phyloP scores from a whole-genome alignment of 2,888 invertebrate species.

The Eurois occulta region DNA sequence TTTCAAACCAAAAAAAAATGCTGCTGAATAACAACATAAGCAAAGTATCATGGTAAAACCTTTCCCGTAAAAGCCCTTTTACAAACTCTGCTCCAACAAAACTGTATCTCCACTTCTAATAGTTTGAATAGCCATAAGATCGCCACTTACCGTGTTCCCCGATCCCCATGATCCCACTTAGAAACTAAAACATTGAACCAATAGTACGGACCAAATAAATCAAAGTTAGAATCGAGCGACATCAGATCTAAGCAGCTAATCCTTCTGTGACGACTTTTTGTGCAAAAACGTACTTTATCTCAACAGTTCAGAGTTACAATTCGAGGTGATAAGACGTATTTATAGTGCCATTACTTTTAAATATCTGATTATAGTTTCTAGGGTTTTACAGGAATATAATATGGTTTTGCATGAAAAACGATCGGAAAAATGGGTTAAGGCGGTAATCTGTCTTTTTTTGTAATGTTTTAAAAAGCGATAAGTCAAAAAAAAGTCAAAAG shows the following conservation, averaged over 20 bases:
- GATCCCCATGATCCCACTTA: slow-evolving; percentile 43
- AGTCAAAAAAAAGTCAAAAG: no score
- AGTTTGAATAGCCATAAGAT: slow-evolving; percentile 19
- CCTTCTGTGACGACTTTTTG: slow-evolving; percentile 28
- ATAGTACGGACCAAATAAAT: slow-evolving; percentile 60
- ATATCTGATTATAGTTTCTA: slow-evolving; percentile 49
- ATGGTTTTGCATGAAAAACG: slow-evolving; percentile 46
- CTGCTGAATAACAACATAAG: neutral
- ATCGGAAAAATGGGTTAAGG: slow-evolving; percentile 2
- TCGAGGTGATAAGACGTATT: slow-evolving; percentile 42
- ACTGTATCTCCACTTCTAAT: slow-evolving; percentile 13
- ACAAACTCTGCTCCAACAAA: neutral
- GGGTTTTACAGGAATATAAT: slow-evolving; percentile 22
- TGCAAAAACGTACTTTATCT: slow-evolving; percentile 45
- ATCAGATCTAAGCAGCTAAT: slow-evolving; percentile 60
- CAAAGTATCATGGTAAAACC: neutral
- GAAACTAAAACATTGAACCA: slow-evolving; percentile 40
- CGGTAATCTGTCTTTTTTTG: slow-evolving; percentile 9
- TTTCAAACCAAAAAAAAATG: neutral
- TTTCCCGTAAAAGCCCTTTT: neutral
- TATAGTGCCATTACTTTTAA: slow-evolving; percentile 54
- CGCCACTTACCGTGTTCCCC: slow-evolving; percentile 19
- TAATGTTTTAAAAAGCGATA: slow-evolving; percentile 22
- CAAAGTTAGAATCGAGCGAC: slow-evolving; percentile 61
- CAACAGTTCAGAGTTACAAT: slow-evolving; percentile 13